Evolutionary conservation across 2,888 invertebrate genomes (phyloP), one percentile per base, ranked within the genome.

Genomic region (Cataglyphis albicans): DNA sequence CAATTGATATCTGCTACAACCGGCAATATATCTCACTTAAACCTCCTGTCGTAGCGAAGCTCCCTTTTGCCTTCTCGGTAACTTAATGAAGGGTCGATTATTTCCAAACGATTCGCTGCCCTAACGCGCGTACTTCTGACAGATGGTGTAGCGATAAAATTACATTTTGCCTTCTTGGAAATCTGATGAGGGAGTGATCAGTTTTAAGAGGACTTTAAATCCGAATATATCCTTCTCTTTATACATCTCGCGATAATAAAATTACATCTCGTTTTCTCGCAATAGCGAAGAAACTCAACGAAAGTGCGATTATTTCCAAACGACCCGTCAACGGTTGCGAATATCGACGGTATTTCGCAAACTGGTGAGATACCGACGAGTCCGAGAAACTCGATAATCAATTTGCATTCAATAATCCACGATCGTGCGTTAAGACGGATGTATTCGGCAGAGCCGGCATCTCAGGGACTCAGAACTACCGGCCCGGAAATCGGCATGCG

Each of bases 381-480:
- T 80, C 73, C 57, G 76, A 57, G 83, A 68, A 87, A 89, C 68
- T 86, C 87, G 78, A 86, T 88, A 89, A 91, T 86, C 89, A 91
- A 91, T 91, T 91, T 91, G 90, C 91, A 91, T 91, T 83, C 85
- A 82, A 91, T 90, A 88, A 87, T 87, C 84, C 81, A 32, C 82
- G 85, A 87, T 83, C 88, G 48, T 7, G 48, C n/a, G 86, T 86
- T 84, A 88, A 82, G 83, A 84, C 86, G 89, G 88, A 86, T 86
- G 83, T 86, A 80, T 84, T 83, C 83, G 84, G 29, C 63, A 74
- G 55, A 75, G 73, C 64, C 63, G 61, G 81, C 80, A 74, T 84
- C 61, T 59, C 67, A 38, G 29, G 80, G 65, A 65, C 73, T 52
- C 63, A 72, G 81, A 87, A 84, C 67, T 73, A 76, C 65, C 82